Evolutionary conservation across 1,140 invertebrate species (phyloP), one percentile per base, ranked within the genome.

Genomic region (Drosophila jambulina): DNA sequence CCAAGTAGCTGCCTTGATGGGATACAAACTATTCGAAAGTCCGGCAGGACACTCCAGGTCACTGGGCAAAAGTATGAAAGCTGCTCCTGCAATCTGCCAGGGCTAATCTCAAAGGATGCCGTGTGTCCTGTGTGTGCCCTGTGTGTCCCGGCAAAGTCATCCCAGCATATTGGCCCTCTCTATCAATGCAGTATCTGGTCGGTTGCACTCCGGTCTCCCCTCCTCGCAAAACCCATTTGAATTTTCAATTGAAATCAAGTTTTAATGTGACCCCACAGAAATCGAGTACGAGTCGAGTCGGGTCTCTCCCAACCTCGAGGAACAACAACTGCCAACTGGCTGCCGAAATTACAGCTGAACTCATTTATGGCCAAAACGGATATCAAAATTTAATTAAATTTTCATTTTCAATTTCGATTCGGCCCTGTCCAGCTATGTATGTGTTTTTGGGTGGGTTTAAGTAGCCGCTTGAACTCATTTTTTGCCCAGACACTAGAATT

Each of bases 351-450:
- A 83, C 70, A 78, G 76, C 59, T 88, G 84, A 69, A 88, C 80
- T 78, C 85, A 84, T 84, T 81, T 77, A 72, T 65, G 82, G 48
- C 65, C 61, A 78, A 71, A 76, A 43, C 81, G 84, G 78, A 90
- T 90, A 88, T 88, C 85, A 90, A 84, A 88, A 84, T 90, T 88
- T 88, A 88, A 90, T 88, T 88, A 90, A 88, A 90, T 84, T 88
- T 90, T 90, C 84, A 88, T 90, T 88, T 90, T 78, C 84, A 83
- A 88, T 88, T 87, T 82, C 68, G 43, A 68, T 67, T 54, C 23
- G 53, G 15, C 32, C 45, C 57, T 23, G 21, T 19, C 9, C 57
- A n/a, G 32, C 53, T 6, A 15, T 42, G 40, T 53, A 25, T 53
- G 54, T 53, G 27, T 54, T 46, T 4, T 34, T 71, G 27, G 19